Evolutionary conservation across 1,140 invertebrate genomes (phyloP).

Genomic region (Cydia pomonella): DNA sequence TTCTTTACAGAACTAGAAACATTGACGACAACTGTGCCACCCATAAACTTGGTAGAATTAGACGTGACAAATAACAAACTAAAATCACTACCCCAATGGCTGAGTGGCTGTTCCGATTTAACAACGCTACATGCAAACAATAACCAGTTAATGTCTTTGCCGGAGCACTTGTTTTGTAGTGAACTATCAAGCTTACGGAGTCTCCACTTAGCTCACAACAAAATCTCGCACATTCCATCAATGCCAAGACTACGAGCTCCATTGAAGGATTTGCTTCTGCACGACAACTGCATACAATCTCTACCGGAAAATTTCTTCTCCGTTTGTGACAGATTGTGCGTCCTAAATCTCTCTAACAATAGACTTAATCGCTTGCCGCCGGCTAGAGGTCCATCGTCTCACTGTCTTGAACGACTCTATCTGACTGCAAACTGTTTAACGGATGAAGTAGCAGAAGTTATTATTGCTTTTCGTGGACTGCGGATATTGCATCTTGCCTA

Average conservation of each 20-base stretch:
- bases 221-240: constrained; percentile 85
- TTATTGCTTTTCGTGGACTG: constrained; percentile 84
- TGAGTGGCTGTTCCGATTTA: constrained; percentile 87
- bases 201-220: constrained; percentile 88
- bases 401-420: constrained; percentile 86
- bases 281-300: constrained; percentile 88
- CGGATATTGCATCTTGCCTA: constrained; percentile 89
- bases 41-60: constrained; percentile 86
- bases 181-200: constrained; percentile 86
- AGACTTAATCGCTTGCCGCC: constrained; percentile 84
- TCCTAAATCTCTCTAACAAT: constrained; percentile 90
- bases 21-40: constrained; percentile 83
- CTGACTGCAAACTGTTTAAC: constrained; percentile 89
- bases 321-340: constrained; percentile 85
- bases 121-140: constrained; percentile 87
- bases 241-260: constrained; percentile 84
- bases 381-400: constrained; percentile 81
- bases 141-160: constrained; percentile 85
- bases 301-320: constrained; percentile 89
- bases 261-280: constrained; percentile 86
- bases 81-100: constrained; percentile 88
- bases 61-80: constrained; percentile 90
- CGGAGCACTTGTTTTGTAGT: constrained; percentile 87
- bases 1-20: constrained; percentile 84
- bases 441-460: constrained; percentile 85